These are phyloP conservation scores for Carollia perspicillata DNA, from an alignment of 2,113 vertebrate species.

Conservation along the genomic window DNA sequence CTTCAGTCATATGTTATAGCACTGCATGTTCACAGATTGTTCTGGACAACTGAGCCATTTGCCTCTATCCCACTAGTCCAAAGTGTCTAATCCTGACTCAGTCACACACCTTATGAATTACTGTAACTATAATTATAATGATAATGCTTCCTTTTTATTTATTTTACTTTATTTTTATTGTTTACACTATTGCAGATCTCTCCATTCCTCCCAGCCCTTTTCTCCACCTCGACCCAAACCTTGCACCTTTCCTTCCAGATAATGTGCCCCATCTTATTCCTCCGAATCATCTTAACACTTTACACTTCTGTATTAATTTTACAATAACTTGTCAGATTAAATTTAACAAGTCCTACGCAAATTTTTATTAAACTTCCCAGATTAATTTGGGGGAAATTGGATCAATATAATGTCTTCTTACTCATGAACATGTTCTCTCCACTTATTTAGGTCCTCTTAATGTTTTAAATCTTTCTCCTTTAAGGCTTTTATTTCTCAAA, in stretches of 20 bases:
- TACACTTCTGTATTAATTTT: constrained; percentile 2
- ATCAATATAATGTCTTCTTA: background rate
- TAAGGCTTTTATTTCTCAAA: background rate
- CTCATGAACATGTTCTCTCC: background rate
- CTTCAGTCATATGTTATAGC: background rate
- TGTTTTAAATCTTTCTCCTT: background rate
- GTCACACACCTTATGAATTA: background rate
- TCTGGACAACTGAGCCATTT: background rate
- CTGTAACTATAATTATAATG: background rate
- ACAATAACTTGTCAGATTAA: background rate
- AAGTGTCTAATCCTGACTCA: background rate
- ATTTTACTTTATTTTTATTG: no score
- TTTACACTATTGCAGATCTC: no score
- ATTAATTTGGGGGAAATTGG: background rate
- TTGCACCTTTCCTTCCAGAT: background rate
- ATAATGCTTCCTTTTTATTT: background rate
- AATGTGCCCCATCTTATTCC: background rate
- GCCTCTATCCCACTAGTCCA: background rate
- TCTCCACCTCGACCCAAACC: no score
- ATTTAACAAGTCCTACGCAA: background rate
- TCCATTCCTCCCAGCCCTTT: no score
- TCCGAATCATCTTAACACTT: background rate
- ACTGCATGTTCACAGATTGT: background rate
- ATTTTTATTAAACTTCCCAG: background rate
- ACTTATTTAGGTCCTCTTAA: background rate